Evolutionary conservation across 2,888 invertebrate genomes (phyloP), one percentile per base, ranked within the genome.

Genomic region (Gymnoscelis rufifasciata): DNA sequence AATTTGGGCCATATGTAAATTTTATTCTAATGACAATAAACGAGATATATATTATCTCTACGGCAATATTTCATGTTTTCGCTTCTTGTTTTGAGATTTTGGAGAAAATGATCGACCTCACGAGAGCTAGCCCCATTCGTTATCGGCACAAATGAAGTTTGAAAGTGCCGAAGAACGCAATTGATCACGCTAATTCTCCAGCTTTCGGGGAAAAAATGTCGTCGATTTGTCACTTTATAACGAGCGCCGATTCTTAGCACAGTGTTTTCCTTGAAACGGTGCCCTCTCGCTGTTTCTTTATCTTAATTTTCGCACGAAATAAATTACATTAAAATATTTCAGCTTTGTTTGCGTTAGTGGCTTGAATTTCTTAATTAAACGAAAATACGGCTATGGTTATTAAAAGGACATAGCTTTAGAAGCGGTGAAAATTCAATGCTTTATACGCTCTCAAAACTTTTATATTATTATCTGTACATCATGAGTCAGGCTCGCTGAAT

Each of bases 101-200:
- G n/a, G n/a, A n/a, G n/a, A n/a, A n/a, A n/a, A n/a, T n/a, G n/a
- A n/a, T n/a, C n/a, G n/a, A n/a, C 10, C 6, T 1, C 3, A 3
- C 7, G 64, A n/a, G 52, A 47, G 50, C 52, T 39, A 19, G 26
- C 36, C 35, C 14, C 19, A 44, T 38, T 30, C n/a, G 11, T 33
- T 23, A 30, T 47, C 37, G 60, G 69, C 62, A 56, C 63, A 68
- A 68, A 71, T 55, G 62, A 64, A 66, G 64, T 68, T 68, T 66
- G 71, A 68, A 71, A 68, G 69, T 74, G 72, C 72, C 75, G 72
- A 78, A 77, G 74, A 76, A 69, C 70, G 75, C 78, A 77, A 83
- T 86, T 83, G 83, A 87, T 86, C 82, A 81, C 78, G 76, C 74
- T 83, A 83, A 84, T 84, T 84, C 80, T 62, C 64, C 65, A 66